Evolutionary conservation across 2,888 invertebrate species (phyloP).

Genomic region (Linyphia triangularis): DNA sequence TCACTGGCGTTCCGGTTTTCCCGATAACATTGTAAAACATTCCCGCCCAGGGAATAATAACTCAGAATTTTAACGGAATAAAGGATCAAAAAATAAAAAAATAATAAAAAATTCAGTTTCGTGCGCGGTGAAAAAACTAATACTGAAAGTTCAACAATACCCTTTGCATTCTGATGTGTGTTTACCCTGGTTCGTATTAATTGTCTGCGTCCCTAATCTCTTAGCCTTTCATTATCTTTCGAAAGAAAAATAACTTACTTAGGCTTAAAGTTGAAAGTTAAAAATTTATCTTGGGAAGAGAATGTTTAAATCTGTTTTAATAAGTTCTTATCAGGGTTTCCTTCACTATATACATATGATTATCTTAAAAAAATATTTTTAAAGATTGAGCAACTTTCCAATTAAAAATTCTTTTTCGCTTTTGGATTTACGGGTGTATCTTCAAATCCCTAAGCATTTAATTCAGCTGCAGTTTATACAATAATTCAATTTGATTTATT

Average conservation of each 20-base stretch:
- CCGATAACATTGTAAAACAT: constrained; percentile 69
- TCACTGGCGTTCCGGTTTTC: constrained; percentile 64
- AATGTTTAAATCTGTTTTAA: constrained; percentile 33
- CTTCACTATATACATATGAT: too few relatives aligned
- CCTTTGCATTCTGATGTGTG: constrained; percentile 43
- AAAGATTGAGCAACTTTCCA: too few relatives aligned
- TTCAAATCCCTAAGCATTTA: too few relatives aligned
- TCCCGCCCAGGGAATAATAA: constrained; percentile 63
- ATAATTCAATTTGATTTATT: too few relatives aligned
- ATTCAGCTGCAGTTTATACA: too few relatives aligned
- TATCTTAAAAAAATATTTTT: too few relatives aligned
- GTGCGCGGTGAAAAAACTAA: constrained; percentile 9
- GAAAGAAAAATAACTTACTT: constrained; percentile 27
- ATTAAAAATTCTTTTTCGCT: too few relatives aligned
- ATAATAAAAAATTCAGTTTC: constrained; percentile 24
- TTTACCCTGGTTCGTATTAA: constrained; percentile 50
- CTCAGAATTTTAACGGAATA: constrained; percentile 37
- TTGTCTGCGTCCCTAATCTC: constrained; percentile 53
- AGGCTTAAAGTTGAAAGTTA: constrained; percentile 31
- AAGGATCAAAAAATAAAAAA: constrained; percentile 19
- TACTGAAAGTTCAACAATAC: constrained; percentile 31
- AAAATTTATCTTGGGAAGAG: constrained; percentile 12
- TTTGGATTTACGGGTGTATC: too few relatives aligned
- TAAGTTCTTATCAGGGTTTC: constrained; percentile 44
- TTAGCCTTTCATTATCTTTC: constrained; percentile 38